Base-by-base conservation (phyloP, 2,797 vertebrate species). In the Onychomys leucogaster region DNA sequence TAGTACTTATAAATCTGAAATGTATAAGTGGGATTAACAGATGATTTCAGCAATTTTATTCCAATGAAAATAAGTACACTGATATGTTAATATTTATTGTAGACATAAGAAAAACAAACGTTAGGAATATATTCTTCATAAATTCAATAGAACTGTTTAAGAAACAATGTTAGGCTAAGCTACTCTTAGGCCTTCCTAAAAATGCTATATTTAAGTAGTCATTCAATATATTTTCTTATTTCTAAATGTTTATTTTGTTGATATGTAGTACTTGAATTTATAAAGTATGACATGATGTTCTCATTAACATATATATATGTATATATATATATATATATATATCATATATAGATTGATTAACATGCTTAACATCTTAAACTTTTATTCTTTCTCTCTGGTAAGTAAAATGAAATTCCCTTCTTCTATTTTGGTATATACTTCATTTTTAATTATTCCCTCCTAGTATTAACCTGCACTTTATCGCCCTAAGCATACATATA, bases 1-100 rank as follows among this genome's bases (percentile, higher is more conserved):
- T 13, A 75, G 23, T 94, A 95, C 78, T 89, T 90, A 95, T 61
- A 94, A 77, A 67, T 75, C n/a, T 96, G 78, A 94, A 95, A 90
- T 75, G 92, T 92, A 96, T 43, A 34, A 61, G 77, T 23, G 37
- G 8, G 14, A 34, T 6, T 95, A 93, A 77, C 29, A 95, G 55
- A 1, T 88, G 43, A 87, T 3, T 92, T 86, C 82, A 43, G 63
- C 59, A 96, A 94, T 94, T 83, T 85, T 32, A 57, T 76, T 27
- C 32, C 37, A 85, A 29, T 94, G 59, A 90, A 84, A 92, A 61
- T 52, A 88, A 19, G 25, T 19, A 55, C 16, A 49, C 32, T 86
- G 32, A 29, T 57, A 2, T 75, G 49, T 13, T 90, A 85, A 75
- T 59, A 94, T 55, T 88, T 95, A 96, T 67, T 96, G 0, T 94